These are phyloP conservation scores for Mustela lutreola DNA, from an alignment of 2,113 vertebrate species.

Conservation along the genomic window DNA sequence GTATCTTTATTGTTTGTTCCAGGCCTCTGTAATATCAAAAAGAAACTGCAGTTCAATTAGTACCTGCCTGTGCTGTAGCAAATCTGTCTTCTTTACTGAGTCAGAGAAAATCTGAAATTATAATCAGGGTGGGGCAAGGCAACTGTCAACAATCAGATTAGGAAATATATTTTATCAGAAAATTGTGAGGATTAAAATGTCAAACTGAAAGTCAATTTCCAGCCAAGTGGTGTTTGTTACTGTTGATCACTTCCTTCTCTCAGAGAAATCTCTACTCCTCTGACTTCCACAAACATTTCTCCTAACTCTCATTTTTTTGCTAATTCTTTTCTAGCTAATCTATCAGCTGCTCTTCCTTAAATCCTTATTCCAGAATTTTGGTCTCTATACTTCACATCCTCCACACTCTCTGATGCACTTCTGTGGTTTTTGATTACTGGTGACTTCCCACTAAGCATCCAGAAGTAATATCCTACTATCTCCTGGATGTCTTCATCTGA, in stretches of 20 bases:
- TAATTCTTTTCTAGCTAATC: background rate
- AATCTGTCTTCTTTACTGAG: background rate
- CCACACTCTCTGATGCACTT: background rate
- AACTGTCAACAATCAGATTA: constrained; percentile 16
- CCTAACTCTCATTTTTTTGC: background rate
- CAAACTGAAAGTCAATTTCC: constrained; percentile 9
- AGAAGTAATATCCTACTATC: background rate
- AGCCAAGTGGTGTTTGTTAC: constrained; percentile 6
- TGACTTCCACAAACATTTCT: background rate
- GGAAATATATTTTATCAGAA: constrained; percentile 51
- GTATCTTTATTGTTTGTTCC: background rate
- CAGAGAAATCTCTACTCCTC: background rate
- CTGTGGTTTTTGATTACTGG: background rate
- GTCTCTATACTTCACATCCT: background rate
- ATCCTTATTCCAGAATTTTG: background rate
- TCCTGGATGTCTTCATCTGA: background rate
- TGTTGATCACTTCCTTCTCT: background rate
- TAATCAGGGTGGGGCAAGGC: background rate
- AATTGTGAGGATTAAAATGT: constrained; percentile 50
- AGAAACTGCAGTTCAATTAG: background rate
- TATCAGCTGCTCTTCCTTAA: background rate
- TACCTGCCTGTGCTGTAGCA: background rate
- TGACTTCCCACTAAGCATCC: background rate
- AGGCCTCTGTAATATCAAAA: background rate
- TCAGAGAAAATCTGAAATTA: constrained; percentile 50